A percentile compares a stretch with the other conserved stretches of the same genome.
Evolutionary conservation across 2,113 vertebrate genomes (phyloP).

Genomic region (Asarcornis scutulata): DNA sequence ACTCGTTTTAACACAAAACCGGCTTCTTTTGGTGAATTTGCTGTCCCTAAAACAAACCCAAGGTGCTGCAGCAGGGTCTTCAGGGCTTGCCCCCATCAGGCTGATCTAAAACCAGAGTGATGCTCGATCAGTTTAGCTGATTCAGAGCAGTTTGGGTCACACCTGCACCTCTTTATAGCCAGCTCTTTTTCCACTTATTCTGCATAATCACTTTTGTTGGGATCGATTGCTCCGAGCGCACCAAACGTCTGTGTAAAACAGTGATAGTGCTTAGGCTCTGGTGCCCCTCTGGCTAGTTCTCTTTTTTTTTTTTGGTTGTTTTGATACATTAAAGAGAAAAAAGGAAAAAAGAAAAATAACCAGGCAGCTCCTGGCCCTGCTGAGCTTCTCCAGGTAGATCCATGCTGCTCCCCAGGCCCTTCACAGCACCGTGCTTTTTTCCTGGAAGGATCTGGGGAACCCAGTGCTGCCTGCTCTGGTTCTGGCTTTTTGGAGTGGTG

Average conservation of each 20-base stretch:
- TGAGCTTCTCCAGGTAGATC: not conserved
- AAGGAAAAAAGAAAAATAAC: not conserved
- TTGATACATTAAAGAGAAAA: not conserved
- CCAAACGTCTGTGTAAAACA: not conserved
- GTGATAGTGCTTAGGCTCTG: no score
- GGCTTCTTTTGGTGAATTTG: not conserved
- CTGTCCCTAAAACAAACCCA: not conserved
- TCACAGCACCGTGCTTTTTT: not conserved
- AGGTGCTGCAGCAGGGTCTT: not conserved
- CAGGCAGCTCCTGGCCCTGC: not conserved
- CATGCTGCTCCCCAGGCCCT: not conserved
- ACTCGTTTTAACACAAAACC: not conserved
- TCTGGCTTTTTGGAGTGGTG: not conserved
- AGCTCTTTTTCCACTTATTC: not conserved
- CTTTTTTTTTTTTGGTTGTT: no score
- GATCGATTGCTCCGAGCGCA: rapidly evolving
- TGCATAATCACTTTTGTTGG: not conserved
- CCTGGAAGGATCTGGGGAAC: not conserved
- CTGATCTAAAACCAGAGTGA: not conserved
- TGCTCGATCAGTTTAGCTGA: not conserved
- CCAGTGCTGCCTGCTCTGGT: not conserved
- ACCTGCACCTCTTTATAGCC: not conserved
- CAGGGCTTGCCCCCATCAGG: not conserved
- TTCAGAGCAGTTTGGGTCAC: not conserved
- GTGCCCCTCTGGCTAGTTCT: not conserved